phyloP scores from a whole-genome alignment of 2,797 vertebrate genomes.

The Chromis chromis region DNA sequence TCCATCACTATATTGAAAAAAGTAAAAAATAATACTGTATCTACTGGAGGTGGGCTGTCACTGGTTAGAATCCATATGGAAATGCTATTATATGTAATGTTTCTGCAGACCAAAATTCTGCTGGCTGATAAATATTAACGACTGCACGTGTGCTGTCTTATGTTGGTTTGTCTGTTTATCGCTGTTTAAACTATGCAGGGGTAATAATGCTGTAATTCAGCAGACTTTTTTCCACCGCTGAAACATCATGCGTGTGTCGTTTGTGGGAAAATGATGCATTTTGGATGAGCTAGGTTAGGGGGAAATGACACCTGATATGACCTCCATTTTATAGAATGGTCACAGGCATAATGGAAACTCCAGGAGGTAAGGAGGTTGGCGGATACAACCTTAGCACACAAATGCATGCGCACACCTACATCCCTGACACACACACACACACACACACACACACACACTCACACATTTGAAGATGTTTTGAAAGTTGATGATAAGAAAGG shows the following conservation, averaged over 20 bases:
- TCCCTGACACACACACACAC: slow-evolving; percentile 6
- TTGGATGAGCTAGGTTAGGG: slow-evolving; percentile 77
- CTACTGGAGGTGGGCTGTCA: not conserved
- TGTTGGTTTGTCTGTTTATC: slow-evolving; percentile 35
- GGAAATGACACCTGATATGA: slow-evolving; percentile 80
- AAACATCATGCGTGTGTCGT: slow-evolving; percentile 71
- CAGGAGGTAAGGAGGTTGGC: slow-evolving; percentile 76
- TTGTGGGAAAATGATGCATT: slow-evolving; percentile 80
- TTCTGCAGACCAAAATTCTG: not conserved
- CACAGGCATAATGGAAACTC: slow-evolving; percentile 83
- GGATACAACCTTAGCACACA: slow-evolving; percentile 49
- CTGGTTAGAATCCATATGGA: not conserved
- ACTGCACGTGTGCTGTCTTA: not conserved
- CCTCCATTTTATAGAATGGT: slow-evolving; percentile 84
- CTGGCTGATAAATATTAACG: not conserved
- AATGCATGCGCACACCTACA: slow-evolving; percentile 4
- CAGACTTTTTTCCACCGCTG: slow-evolving; percentile 28
- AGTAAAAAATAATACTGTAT: too few relatives aligned
- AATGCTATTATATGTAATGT: not conserved
- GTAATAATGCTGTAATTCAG: slow-evolving; percentile 26
- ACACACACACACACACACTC: slow-evolving; percentile 4
- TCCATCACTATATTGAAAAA: too few relatives aligned
- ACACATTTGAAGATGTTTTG: slow-evolving; percentile 11
- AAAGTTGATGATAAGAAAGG: not conserved
- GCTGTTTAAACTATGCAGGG: slow-evolving; percentile 43